These are phyloP conservation scores for Pachypanchax playfairii DNA, from an alignment of 2,113 vertebrate genomes.

Conservation along the genomic window DNA sequence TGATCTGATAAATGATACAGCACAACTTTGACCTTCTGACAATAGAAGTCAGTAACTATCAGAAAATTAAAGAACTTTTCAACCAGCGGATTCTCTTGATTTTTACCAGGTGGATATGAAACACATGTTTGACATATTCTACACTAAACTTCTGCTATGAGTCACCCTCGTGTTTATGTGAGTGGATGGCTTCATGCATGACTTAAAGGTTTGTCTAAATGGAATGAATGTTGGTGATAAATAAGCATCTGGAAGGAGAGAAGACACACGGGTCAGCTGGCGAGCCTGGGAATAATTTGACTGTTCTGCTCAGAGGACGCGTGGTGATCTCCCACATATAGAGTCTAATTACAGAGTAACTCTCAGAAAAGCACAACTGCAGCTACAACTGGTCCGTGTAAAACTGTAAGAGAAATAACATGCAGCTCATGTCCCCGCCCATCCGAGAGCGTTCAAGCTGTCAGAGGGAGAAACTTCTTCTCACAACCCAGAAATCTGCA, in stretches of 20 bases:
- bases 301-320: conserved; percentile 10
- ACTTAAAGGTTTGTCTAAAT: too few relatives aligned
- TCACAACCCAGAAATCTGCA: too few relatives aligned
- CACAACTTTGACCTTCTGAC: too few relatives aligned
- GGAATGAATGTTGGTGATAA: conserved; percentile 19
- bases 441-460: too few relatives aligned
- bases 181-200: background rate
- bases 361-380: conserved; percentile 1
- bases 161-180: background rate
- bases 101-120: background rate
- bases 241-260: conserved; percentile 19
- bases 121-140: conserved; percentile 2
- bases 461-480: too few relatives aligned
- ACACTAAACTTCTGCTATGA: background rate
- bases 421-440: too few relatives aligned
- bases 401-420: background rate
- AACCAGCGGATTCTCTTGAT: background rate
- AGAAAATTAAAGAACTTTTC: background rate
- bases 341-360: conserved; percentile 37
- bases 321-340: background rate
- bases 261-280: conserved; percentile 23
- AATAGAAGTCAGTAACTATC: background rate
- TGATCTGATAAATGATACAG: too few relatives aligned
- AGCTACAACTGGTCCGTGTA: background rate
- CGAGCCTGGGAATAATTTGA: conserved; percentile 26